These are phyloP conservation scores for Neofelis nebulosa DNA, from an alignment of 2,113 vertebrate species.

Conservation along the genomic window DNA sequence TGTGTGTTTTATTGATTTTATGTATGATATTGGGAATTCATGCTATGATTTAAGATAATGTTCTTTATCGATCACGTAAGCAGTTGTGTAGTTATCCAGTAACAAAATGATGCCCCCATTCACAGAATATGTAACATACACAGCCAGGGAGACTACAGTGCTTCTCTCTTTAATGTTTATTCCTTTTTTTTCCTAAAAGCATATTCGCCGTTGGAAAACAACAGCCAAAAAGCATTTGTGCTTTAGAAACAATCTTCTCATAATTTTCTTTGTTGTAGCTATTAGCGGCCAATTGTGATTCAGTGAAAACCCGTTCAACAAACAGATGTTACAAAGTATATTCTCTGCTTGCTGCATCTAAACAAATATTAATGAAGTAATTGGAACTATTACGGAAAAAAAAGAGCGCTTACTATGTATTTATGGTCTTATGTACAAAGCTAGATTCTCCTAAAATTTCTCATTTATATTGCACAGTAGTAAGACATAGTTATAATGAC, in stretches of 20 bases:
- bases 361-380: constrained; percentile 87
- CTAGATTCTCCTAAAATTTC: constrained; percentile 62
- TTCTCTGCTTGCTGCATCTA: constrained; percentile 79
- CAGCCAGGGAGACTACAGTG: constrained; percentile 85
- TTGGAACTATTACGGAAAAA: constrained; percentile 76
- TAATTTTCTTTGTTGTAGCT: constrained; percentile 88
- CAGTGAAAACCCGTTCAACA: constrained; percentile 82
- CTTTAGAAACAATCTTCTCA: constrained; percentile 85
- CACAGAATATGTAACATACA: constrained; percentile 90
- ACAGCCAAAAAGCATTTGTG: constrained; percentile 83
- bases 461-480: constrained; percentile 48
- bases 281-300: constrained; percentile 87
- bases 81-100: constrained; percentile 95
- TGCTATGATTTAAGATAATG: constrained; percentile 97
- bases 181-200: constrained; percentile 69
- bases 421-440: constrained; percentile 67
- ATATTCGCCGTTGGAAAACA: constrained; percentile 85
- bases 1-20: constrained; percentile 95
- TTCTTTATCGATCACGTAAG: constrained; percentile 98
- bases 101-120: constrained; percentile 93
- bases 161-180: constrained; percentile 84
- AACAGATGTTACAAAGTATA: constrained; percentile 86
- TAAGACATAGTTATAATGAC: constrained; percentile 60
- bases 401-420: constrained; percentile 63
- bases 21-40: constrained; percentile 96